phyloP scores from a whole-genome alignment of 2,113 vertebrate species.

The Anolis sagrei region DNA sequence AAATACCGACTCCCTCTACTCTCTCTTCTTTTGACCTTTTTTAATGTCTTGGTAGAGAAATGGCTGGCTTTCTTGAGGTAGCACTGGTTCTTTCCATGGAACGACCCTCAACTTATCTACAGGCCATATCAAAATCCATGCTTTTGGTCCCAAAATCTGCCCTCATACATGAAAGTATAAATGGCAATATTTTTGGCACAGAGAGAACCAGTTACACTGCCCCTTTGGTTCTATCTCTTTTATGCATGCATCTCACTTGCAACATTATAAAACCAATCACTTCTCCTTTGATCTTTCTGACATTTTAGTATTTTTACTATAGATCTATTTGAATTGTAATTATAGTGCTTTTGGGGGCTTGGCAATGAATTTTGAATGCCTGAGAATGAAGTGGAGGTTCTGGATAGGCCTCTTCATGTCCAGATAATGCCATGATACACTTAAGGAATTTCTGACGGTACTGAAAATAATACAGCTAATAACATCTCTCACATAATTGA shows the following conservation, averaged over 20 bases:
- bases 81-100: no score
- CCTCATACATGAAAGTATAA: no score
- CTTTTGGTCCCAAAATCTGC: no score
- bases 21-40: no score
- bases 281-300: constrained; percentile 48
- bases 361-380: constrained; percentile 50
- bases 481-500: constrained; percentile 64
- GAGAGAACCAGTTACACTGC: no score
- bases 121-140: no score
- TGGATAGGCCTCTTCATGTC: constrained; percentile 41
- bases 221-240: not conserved
- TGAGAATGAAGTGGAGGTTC: constrained; percentile 46
- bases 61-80: no score
- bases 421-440: constrained; percentile 49
- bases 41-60: no score
- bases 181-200: not conserved
- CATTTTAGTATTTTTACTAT: constrained; percentile 42
- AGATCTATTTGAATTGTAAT: constrained; percentile 53
- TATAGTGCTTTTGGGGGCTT: constrained; percentile 43
- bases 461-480: constrained; percentile 37
- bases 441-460: constrained; percentile 43
- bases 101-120: no score
- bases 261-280: constrained; percentile 31
- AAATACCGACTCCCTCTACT: no score
- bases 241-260: not conserved